phyloP scores from a whole-genome alignment of 2,113 vertebrate species.

The Pongo pygmaeus region DNA sequence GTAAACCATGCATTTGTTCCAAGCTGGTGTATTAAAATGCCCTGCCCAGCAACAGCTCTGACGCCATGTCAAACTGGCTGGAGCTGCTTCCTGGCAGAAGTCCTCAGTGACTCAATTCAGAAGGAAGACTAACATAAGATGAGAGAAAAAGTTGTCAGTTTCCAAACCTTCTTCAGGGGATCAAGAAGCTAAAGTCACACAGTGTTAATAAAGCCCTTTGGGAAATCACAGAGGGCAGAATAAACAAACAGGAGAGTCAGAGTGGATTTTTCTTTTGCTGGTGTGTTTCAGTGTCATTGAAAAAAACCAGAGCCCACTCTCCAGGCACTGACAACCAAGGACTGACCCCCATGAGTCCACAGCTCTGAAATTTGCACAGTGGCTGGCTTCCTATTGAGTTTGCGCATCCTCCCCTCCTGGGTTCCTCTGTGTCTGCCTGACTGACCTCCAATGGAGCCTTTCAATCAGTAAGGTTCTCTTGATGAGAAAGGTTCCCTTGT shows the following conservation, averaged over 20 bases:
- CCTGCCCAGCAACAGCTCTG: background rate
- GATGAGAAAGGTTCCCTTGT: background rate
- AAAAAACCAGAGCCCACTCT: background rate
- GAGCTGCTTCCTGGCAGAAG: conserved; percentile 12
- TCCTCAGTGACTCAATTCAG: background rate
- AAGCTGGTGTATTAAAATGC: conserved; percentile 48
- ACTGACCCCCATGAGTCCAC: background rate
- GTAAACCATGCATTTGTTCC: conserved; percentile 45
- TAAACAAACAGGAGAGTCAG: conserved; percentile 26
- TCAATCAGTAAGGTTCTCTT: background rate
- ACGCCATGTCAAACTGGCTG: background rate
- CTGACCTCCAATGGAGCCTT: background rate
- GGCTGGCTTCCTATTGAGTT: background rate
- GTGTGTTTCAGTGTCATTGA: conserved; percentile 12
- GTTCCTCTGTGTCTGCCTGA: background rate
- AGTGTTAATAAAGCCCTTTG: conserved; percentile 54
- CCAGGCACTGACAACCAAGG: background rate
- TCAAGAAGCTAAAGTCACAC: background rate
- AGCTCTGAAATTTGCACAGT: background rate
- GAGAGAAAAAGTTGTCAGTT: conserved; percentile 47
- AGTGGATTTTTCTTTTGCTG: conserved; percentile 24
- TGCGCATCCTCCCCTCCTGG: background rate
- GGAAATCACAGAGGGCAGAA: conserved; percentile 62
- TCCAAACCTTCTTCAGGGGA: background rate
- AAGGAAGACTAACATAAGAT: conserved; percentile 39